phyloP scores from a whole-genome alignment of 2,797 vertebrate genomes.

The Intellagama lesueurii region DNA sequence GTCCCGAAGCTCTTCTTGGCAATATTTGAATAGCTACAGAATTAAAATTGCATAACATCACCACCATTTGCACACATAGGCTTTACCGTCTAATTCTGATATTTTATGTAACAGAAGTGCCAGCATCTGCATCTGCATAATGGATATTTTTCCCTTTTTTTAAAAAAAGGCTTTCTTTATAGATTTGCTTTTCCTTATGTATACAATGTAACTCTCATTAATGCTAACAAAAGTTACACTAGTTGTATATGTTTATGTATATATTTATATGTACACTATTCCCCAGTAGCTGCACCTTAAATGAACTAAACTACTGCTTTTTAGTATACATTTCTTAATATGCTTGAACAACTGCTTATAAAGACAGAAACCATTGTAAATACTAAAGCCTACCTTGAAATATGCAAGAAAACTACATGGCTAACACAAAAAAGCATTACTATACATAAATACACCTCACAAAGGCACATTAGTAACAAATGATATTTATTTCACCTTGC shows the following conservation, averaged over 20 bases:
- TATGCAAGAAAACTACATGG: slow-evolving; percentile 66
- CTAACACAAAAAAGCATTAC: slow-evolving; percentile 62
- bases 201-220: slow-evolving; percentile 24
- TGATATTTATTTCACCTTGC: slow-evolving; percentile 57
- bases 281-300: slow-evolving; percentile 10
- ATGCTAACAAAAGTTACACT: slow-evolving; percentile 28
- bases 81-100: slow-evolving; percentile 20
- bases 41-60: background rate
- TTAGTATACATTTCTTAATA: slow-evolving; percentile 52
- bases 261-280: background rate
- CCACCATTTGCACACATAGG: background rate
- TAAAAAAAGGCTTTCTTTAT: slow-evolving; percentile 32
- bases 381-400: slow-evolving; percentile 60
- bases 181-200: slow-evolving; percentile 21
- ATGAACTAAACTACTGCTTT: slow-evolving; percentile 58
- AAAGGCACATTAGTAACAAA: slow-evolving; percentile 68
- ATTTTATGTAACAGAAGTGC: slow-evolving; percentile 24
- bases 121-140: background rate
- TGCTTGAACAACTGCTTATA: slow-evolving; percentile 49
- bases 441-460: slow-evolving; percentile 66
- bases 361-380: slow-evolving; percentile 64
- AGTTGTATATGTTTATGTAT: background rate
- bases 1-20: background rate
- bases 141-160: background rate
- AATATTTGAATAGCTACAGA: background rate